Conservation (phyloP, 2,797 vertebrate genomes). For the Eremophila alpestris region DNA sequence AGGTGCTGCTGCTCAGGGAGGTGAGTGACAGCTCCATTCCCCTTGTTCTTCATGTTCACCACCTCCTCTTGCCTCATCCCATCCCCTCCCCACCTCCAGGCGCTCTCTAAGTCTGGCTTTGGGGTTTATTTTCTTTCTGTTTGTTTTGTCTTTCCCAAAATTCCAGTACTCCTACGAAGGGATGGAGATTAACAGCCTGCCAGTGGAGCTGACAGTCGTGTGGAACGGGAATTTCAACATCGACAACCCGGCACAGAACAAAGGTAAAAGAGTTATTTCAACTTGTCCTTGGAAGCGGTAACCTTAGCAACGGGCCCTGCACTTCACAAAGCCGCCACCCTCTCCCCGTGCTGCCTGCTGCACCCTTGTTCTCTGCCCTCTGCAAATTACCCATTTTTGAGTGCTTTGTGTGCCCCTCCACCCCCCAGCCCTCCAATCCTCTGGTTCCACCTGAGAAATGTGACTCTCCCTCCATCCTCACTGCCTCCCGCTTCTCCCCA, state of each 20-base stretch:
- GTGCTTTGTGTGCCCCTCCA: background rate
- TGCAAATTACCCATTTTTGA: constrained; percentile 21
- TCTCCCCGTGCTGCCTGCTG: constrained; percentile 19
- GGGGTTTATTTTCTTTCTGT: background rate
- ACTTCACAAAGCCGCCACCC: constrained; percentile 50
- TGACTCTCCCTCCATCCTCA: background rate
- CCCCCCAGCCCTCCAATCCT: background rate
- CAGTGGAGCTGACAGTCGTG: constrained; percentile 93
- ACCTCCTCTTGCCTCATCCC: background rate
- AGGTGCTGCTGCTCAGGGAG: background rate
- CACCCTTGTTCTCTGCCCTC: constrained; percentile 47
- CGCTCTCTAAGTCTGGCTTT: background rate
- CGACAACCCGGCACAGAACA: constrained; percentile 96
- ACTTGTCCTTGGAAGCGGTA: constrained; percentile 81
- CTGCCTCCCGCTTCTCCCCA: background rate
- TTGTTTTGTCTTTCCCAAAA: background rate
- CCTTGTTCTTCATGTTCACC: background rate
- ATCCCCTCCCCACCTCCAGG: background rate
- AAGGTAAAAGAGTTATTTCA: constrained; percentile 85
- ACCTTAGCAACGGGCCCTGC: constrained; percentile 84
- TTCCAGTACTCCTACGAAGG: constrained; percentile 94
- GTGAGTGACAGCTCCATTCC: background rate
- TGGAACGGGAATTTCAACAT: constrained; percentile 99
- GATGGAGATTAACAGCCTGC: constrained; percentile 97
- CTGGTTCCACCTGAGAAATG: background rate